Base-by-base conservation (phyloP, 2,113 vertebrate species). In the Tinamus guttatus region DNA sequence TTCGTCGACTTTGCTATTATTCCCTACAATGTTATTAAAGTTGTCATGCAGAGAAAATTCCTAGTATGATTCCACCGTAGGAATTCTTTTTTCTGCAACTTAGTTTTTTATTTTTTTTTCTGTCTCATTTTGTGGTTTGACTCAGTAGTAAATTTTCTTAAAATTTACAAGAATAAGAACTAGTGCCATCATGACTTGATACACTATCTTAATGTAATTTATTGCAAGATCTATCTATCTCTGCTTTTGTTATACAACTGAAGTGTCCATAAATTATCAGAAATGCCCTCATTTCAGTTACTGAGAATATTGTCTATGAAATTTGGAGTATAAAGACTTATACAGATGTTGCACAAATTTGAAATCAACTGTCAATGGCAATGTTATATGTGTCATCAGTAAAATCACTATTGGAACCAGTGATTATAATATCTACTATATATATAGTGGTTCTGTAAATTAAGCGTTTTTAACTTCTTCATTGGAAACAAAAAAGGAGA, bases 291-390 rank as follows among this genome's bases (percentile, higher is more conserved):
- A 36, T 81, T 87, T 87, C 25, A 15, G 20, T 71, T 67, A 65
- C 5, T 76, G 11, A 58, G 38, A 71, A 64, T 36, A 38, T 32
- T 38, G 8, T 0, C 2, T 6, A 45, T 56, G 65, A 51, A 75
- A 81, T 70, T 81, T 18, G 45, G 17, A 41, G 3, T 3, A 5
- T 38, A 27, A 62, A 54, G 6, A 36, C 58, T 81, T 81, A 59
- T 54, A 38, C 5, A 2, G 11, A 4, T 17, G 11, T 22, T 36
- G 15, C 52, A 2, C 19, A 63, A 2, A 1, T 74, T 70, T n/a
- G 59, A 59, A 63, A 24, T 78, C 14, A 27, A 38, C 19, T 45
- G 14, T 41, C 7, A 38, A 49, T 25, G 51, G 12, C 28, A 52
- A 8, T 49, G 30, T 3, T 34, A 63, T 71, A 78, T 71, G n/a